Base-by-base conservation (phyloP, 1,140 invertebrate genomes). In the Drosophila erecta region DNA sequence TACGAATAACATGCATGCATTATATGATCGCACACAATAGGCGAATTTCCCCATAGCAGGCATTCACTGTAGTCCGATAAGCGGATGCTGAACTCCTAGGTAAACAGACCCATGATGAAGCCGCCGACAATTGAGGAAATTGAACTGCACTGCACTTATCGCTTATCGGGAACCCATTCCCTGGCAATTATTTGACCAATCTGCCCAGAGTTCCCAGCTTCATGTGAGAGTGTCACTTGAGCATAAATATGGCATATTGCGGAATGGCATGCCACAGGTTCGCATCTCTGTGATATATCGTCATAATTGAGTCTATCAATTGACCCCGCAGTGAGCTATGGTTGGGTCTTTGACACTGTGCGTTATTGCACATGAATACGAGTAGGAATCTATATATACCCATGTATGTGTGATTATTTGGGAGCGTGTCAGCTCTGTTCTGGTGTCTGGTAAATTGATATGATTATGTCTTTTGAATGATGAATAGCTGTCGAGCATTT, bases 231-330 rank as follows among this genome's bases (percentile, higher is more conserved):
- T 17, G 17, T 30, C n/a, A 41, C 11, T 50, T 50, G 27, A 27
- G 24, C 62, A 70, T 56, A 47, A 37, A 70, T 47, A 46, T 17
- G 44, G 17, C 15, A 41, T 40, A 17, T 17, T 17, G 17, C 17
- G 17, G 17, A 17, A 17, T 17, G 17, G 17, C 1, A 17, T 17
- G 17, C 17, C 17, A 40, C 47, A 24, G 47, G 30, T 30, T 22
- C 41, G 58, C 77, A 40, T 69, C 62, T 75, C 59, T 49, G 69
- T 62, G 72, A 89, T 78, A 81, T 80, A 73, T 89, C 71, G 76
- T 44, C 72, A 84, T 89, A 89, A 89, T 89, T 89, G 84, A 89
- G 76, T 89, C 84, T 89, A 89, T 87, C 84, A 89, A 89, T 89
- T 89, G 84, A 89, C 84, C 84, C 85, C 84, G 51, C 76, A 67